These are phyloP conservation scores for Protosalanx chinensis DNA, from an alignment of 2,797 vertebrate genomes.

Conservation along the genomic window DNA sequence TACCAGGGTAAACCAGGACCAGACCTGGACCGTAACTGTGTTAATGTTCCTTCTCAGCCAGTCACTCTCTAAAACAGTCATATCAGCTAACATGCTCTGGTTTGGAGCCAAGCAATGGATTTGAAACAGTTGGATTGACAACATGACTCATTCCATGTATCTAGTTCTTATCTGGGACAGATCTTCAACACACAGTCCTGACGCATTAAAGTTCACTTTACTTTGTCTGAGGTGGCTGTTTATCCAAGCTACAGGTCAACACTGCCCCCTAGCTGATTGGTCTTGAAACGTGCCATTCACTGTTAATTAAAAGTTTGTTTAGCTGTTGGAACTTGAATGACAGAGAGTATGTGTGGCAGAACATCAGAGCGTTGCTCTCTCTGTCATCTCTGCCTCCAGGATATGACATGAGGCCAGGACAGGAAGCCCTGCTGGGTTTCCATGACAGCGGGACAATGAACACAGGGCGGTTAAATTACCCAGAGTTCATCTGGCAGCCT, in stretches of 20 bases:
- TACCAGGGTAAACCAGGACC: background rate
- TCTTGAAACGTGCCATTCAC: background rate
- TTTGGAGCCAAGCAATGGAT: no score
- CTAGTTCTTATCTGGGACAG: background rate
- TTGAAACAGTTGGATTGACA: no score
- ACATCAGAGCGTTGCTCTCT: conserved; percentile 2
- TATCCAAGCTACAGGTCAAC: background rate
- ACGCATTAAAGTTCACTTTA: background rate
- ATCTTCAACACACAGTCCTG: background rate
- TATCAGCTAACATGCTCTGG: no score
- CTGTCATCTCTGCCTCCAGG: conserved; percentile 52
- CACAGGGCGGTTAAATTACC: conserved; percentile 62
- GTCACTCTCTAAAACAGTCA: no score
- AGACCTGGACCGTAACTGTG: background rate
- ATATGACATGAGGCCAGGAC: conserved; percentile 53
- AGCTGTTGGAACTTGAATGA: conserved; percentile 28
- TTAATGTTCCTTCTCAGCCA: no score
- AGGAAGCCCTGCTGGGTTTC: conserved; percentile 57
- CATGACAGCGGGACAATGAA: conserved; percentile 59
- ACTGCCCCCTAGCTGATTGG: background rate
- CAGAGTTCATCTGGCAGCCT: conserved; percentile 62
- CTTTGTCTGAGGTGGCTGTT: background rate
- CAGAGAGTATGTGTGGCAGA: conserved; percentile 34
- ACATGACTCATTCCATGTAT: background rate
- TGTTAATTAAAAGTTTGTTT: background rate